phyloP scores from a whole-genome alignment of 2,888 invertebrate genomes.

The Mesochorus sp. region DNA sequence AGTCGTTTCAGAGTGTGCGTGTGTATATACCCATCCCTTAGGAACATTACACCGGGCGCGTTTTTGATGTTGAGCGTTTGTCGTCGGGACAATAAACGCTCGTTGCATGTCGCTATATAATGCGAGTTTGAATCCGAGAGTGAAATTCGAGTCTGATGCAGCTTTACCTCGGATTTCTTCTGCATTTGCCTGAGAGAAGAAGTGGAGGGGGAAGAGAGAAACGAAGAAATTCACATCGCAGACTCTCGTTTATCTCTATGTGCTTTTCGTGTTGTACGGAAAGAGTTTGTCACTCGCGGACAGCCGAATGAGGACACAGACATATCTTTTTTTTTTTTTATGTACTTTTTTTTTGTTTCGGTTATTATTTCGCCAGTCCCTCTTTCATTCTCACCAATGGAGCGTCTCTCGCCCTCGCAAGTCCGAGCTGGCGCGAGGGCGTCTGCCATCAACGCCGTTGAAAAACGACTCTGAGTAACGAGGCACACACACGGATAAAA shows the following conservation, averaged over 20 bases:
- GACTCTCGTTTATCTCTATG: slow-evolving; percentile 2
- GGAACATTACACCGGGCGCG: slow-evolving; percentile 40
- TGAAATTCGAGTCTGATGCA: slow-evolving; percentile 18
- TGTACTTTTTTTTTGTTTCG: neutral
- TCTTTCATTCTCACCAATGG: slow-evolving; percentile 17
- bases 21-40: slow-evolving; percentile 24
- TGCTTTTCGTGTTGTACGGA: slow-evolving; percentile 16
- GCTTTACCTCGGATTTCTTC: slow-evolving; percentile 38
- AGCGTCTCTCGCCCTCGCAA: slow-evolving; percentile 28
- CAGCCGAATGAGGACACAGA: slow-evolving; percentile 21
- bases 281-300: slow-evolving; percentile 49
- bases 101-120: slow-evolving; percentile 45
- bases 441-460: slow-evolving; percentile 25
- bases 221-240: slow-evolving; percentile 28
- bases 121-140: slow-evolving; percentile 31
- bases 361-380: slow-evolving; percentile 20
- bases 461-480: slow-evolving; percentile 36
- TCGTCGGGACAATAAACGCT: slow-evolving; percentile 62
- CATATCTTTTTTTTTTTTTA: slow-evolving; percentile 2
- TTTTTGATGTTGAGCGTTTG: slow-evolving; percentile 64
- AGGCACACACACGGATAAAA: neutral
- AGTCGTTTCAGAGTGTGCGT: neutral
- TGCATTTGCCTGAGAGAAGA: slow-evolving; percentile 1
- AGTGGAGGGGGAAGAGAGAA: neutral
- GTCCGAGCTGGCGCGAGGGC: slow-evolving; percentile 14